These are phyloP conservation scores for Agrilus planipennis DNA, from an alignment of 1,140 invertebrate genomes.

Conservation along the genomic window DNA sequence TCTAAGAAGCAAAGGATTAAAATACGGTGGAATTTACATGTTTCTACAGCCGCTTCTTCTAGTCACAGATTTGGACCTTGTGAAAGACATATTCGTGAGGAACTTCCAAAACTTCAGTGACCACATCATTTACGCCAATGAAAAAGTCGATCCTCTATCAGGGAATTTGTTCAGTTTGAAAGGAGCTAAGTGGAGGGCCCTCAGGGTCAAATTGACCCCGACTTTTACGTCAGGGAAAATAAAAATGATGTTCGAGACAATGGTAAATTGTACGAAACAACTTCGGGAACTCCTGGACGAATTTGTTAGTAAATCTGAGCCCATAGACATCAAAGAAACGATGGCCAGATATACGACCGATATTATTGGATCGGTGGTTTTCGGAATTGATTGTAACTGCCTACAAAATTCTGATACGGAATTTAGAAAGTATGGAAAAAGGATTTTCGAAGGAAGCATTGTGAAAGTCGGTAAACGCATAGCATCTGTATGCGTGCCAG, in stretches of 20 bases:
- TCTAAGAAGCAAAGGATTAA: not conserved
- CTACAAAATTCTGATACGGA: constrained; percentile 20
- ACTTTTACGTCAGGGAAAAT: constrained; percentile 44
- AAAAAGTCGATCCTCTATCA: constrained; percentile 35
- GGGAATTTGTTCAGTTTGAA: constrained; percentile 36
- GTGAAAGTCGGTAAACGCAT: constrained; percentile 10
- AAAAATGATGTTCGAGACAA: constrained; percentile 40
- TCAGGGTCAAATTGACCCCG: constrained; percentile 35
- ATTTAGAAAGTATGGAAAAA: constrained; percentile 23
- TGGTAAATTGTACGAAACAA: constrained; percentile 26
- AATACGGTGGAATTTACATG: not conserved
- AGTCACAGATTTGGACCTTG: not conserved
- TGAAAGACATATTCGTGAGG: too few species aligned
- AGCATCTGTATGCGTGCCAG: constrained; percentile 14
- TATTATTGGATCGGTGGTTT: constrained; percentile 31
- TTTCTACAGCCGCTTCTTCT: not conserved
- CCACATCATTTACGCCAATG: constrained; percentile 32
- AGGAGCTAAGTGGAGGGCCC: constrained; percentile 36
- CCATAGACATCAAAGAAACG: constrained; percentile 24
- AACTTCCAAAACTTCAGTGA: constrained; percentile 39
- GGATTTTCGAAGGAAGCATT: constrained; percentile 13
- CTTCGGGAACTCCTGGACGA: constrained; percentile 7
- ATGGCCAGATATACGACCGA: constrained; percentile 22
- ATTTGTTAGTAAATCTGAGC: constrained; percentile 7
- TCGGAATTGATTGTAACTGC: constrained; percentile 29